Percentiles rank a stretch among this genome's conserved stretches.
Conservation (phyloP, 2,888 invertebrate species). For the Monochamus alternatus region DNA sequence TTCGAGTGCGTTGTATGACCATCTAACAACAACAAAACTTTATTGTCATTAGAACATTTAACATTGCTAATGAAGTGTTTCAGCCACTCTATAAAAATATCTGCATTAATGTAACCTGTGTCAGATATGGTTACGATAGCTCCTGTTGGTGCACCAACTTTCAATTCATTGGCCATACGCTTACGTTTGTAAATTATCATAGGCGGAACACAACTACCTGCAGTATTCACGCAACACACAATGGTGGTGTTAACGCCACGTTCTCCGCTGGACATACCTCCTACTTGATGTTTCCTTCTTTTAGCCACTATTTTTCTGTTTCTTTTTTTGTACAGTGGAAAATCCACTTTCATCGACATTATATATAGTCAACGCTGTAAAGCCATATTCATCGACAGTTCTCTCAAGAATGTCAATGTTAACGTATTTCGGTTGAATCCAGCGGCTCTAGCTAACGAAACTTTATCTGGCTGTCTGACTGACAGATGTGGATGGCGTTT, state of each 20-base stretch:
- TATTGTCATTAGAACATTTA: constrained; percentile 32
- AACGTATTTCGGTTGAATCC: constrained; percentile 51
- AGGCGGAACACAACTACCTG: constrained; percentile 53
- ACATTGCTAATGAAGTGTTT: constrained; percentile 10
- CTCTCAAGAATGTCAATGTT: constrained; percentile 47
- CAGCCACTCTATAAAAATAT: constrained; percentile 49
- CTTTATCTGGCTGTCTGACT: constrained; percentile 51
- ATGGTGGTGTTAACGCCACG: constrained; percentile 52
- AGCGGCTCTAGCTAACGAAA: constrained; percentile 43
- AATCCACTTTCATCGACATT: constrained; percentile 53
- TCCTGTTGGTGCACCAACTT: constrained; percentile 46
- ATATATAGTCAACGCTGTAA: constrained; percentile 48
- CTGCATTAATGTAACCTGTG: constrained; percentile 54
- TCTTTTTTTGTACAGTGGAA: constrained; percentile 50
- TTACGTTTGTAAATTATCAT: constrained; percentile 55
- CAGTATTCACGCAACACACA: constrained; percentile 38
- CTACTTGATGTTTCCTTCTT: constrained; percentile 42
- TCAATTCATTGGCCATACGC: constrained; percentile 46
- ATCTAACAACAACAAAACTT: constrained; percentile 56
- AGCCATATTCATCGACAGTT: constrained; percentile 42
- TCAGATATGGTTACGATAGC: constrained; percentile 45
- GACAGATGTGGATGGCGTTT: constrained; percentile 44
- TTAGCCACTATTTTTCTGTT: constrained; percentile 41
- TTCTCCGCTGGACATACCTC: constrained; percentile 51
- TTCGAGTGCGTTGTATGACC: constrained; percentile 57